Conservation (phyloP, 2,113 vertebrate species). For the Passer montanus region DNA sequence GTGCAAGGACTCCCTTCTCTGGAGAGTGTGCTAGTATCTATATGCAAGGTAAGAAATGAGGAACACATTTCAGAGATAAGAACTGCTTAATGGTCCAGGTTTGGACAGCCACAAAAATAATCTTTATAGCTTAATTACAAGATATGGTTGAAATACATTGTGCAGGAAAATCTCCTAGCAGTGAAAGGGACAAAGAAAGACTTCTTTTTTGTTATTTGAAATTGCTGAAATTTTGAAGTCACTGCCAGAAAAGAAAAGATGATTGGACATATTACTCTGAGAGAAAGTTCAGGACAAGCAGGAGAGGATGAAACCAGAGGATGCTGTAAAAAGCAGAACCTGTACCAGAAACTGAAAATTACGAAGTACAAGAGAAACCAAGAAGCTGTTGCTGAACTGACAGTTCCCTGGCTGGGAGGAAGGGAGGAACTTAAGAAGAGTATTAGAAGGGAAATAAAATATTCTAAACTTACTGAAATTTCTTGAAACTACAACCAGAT, state of each 20-base stretch:
- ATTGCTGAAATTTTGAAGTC: background rate
- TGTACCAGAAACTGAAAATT: background rate
- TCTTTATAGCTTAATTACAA: background rate
- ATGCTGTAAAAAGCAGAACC: background rate
- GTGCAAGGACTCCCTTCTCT: background rate
- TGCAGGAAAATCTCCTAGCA: background rate
- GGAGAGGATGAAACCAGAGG: background rate
- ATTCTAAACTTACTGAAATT: background rate
- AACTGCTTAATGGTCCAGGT: background rate
- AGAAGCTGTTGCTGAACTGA: background rate
- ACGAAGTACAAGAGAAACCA: background rate
- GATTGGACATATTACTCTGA: background rate
- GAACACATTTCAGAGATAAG: background rate
- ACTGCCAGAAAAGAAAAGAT: background rate
- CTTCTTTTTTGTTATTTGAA: background rate
- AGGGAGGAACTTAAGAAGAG: background rate
- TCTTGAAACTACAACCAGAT: background rate
- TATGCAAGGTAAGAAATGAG: background rate
- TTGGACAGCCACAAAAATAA: background rate
- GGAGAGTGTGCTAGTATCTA: background rate
- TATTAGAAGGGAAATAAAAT: background rate
- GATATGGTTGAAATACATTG: background rate
- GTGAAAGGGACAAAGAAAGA: background rate
- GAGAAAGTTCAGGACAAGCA: background rate
- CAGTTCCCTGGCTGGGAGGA: background rate